Evolutionary conservation across 2,113 vertebrate species (phyloP).

Genomic region (Gyps fulvus): DNA sequence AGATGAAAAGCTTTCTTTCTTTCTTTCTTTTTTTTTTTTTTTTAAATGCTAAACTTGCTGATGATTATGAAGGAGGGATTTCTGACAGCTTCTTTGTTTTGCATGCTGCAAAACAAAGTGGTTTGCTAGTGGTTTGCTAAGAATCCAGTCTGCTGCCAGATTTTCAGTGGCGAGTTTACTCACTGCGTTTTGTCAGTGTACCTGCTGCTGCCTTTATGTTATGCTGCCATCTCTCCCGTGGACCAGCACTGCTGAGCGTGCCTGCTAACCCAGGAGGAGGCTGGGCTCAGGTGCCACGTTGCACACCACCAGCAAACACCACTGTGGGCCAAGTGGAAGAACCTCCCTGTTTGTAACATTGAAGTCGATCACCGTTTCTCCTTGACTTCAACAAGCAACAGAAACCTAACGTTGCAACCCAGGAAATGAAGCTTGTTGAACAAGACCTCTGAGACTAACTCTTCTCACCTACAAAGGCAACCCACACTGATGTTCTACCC

Average conservation of each 20-base stretch:
- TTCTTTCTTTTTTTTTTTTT: neutral
- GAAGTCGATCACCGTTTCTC: neutral
- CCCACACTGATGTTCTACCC: neutral
- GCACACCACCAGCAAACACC: neutral
- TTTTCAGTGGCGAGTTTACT: neutral
- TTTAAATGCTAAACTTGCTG: neutral
- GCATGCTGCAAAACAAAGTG: neutral
- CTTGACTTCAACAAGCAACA: neutral
- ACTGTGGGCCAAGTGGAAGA: neutral
- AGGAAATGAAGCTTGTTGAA: neutral
- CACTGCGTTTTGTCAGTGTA: neutral
- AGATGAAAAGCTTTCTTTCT: neutral
- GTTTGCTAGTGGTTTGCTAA: neutral
- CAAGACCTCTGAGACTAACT: neutral
- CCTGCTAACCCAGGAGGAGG: neutral
- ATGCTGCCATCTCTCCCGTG: rapidly evolving
- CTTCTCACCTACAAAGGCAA: neutral
- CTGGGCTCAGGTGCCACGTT: neutral
- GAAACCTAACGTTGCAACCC: neutral
- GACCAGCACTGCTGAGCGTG: neutral
- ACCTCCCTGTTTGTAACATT: neutral
- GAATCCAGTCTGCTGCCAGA: neutral
- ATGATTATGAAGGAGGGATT: neutral
- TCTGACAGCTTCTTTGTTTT: neutral
- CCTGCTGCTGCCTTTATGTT: neutral